Evolutionary conservation across 2,797 vertebrate species (phyloP).

Genomic region (Poeciliopsis presidionis): DNA sequence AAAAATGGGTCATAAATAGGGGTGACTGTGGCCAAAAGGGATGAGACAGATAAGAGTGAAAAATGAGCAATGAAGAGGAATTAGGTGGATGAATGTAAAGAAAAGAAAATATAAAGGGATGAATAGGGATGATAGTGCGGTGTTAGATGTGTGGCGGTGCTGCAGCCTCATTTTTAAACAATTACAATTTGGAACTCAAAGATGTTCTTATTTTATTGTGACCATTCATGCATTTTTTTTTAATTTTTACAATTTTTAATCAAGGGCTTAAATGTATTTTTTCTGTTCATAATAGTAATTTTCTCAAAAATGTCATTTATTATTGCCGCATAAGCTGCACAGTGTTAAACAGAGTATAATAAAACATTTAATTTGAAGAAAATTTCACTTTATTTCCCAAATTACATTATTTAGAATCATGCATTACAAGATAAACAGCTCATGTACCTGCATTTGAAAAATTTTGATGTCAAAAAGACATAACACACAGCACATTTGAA

Average conservation of each 20-base stretch:
- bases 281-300: neutral
- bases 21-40: neutral
- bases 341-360: neutral
- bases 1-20: neutral
- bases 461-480: constrained; percentile 60
- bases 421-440: constrained; percentile 62
- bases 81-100: neutral
- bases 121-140: neutral
- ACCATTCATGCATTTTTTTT: neutral
- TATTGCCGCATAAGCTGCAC: neutral
- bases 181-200: neutral
- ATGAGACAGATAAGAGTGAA: neutral
- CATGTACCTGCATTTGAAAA: constrained; percentile 59
- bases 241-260: neutral
- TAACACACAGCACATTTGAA: constrained; percentile 51
- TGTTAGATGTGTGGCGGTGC: neutral
- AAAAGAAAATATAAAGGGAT: neutral
- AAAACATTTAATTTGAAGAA: constrained; percentile 26
- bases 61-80: too few species aligned
- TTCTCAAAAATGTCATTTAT: neutral
- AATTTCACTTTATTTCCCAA: constrained; percentile 72
- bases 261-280: neutral
- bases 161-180: neutral
- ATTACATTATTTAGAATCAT: constrained; percentile 61
- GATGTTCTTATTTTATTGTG: neutral